These are phyloP conservation scores for Asbolus verrucosus DNA, from an alignment of 1,140 invertebrate species.

Conservation along the genomic window DNA sequence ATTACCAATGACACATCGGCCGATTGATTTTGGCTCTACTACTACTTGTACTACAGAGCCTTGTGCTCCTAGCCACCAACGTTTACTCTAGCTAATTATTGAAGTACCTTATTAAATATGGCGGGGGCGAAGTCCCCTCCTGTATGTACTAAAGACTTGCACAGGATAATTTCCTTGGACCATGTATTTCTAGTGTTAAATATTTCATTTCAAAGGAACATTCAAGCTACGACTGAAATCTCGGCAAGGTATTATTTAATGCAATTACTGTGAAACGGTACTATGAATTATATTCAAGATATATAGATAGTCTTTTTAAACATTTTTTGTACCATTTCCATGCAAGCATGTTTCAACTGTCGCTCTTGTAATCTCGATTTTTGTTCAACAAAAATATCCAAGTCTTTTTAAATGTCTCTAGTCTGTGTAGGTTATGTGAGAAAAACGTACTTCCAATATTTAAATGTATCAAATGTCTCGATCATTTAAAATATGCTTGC, in stretches of 20 bases:
- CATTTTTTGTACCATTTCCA: conserved; percentile 34
- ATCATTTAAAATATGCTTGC: conserved; percentile 46
- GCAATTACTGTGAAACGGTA: conserved; percentile 9
- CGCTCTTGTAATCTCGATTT: conserved; percentile 3
- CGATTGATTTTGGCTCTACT: conserved; percentile 65
- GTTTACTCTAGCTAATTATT: conserved; percentile 28
- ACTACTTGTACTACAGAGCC: conserved; percentile 57
- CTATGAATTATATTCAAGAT: conserved; percentile 26
- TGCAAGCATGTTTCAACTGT: conserved; percentile 37
- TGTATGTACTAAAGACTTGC: conserved; percentile 32
- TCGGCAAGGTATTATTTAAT: conserved; percentile 42
- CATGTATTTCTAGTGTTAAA: conserved; percentile 44
- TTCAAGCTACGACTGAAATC: conserved; percentile 42
- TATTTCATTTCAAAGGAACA: conserved; percentile 15
- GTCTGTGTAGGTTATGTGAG: conserved; percentile 4
- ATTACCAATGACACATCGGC: conserved; percentile 64
- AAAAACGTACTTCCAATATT: conserved; percentile 20
- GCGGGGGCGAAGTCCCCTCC: background rate
- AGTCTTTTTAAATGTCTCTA: background rate
- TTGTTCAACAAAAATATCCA: background rate
- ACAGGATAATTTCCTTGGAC: conserved; percentile 40
- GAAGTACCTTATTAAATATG: conserved; percentile 30
- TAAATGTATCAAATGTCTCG: background rate
- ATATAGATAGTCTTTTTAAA: conserved; percentile 32
- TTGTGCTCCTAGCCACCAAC: conserved; percentile 51